phyloP scores from a whole-genome alignment of 2,113 vertebrate genomes.

The Lipophrys pholis region DNA sequence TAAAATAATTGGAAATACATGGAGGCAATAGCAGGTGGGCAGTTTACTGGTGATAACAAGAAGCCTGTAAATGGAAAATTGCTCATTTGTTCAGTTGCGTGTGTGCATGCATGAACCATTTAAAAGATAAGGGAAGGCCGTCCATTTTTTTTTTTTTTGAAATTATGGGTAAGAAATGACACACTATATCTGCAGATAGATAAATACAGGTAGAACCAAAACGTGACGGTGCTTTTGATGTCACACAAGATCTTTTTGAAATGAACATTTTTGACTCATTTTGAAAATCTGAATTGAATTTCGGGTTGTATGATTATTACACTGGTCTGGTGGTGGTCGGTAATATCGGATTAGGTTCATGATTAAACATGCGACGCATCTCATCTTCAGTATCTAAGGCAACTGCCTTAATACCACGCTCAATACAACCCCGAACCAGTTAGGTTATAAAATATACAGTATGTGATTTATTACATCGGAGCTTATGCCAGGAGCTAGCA shows the following conservation, averaged over 20 bases:
- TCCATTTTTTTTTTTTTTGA: slow-evolving; percentile 42
- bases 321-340: slow-evolving; percentile 19
- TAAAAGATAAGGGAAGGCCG: slow-evolving; percentile 31
- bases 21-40: slow-evolving; percentile 72
- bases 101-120: slow-evolving; percentile 7
- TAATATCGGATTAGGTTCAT: slow-evolving; percentile 39
- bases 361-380: slow-evolving; percentile 48
- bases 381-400: slow-evolving; percentile 65
- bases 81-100: slow-evolving; percentile 54
- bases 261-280: slow-evolving; percentile 1
- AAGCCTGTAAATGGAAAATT: slow-evolving; percentile 63
- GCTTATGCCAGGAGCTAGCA: slow-evolving; percentile 75
- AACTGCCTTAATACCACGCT: slow-evolving; percentile 59
- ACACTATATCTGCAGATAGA: background rate
- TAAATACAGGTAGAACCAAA: background rate
- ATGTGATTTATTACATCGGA: slow-evolving; percentile 80
- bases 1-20: slow-evolving; percentile 82
- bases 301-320: slow-evolving; percentile 5
- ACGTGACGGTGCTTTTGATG: slow-evolving; percentile 10
- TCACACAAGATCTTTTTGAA: background rate
- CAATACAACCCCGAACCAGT: slow-evolving; percentile 69
- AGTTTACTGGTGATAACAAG: slow-evolving; percentile 75
- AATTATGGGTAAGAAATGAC: slow-evolving; percentile 42
- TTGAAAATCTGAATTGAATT: slow-evolving; percentile 10
- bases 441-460: slow-evolving; percentile 83